Evolutionary conservation across 2,797 vertebrate species (phyloP).

Genomic region (Vespertilio murinus): DNA sequence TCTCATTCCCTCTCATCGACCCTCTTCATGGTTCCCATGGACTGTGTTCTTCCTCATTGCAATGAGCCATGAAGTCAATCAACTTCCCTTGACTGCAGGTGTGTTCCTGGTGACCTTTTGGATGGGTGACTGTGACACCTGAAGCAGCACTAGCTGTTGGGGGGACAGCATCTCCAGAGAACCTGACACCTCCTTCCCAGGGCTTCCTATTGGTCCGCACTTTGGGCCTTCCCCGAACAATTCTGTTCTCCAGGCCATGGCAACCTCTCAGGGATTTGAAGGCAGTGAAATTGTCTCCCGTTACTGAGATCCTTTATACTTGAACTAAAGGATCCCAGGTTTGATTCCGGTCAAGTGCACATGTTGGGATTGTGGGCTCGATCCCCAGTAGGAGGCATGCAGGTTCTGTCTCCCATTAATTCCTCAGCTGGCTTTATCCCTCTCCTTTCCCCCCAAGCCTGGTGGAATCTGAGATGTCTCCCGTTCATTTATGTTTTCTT

Average conservation of each 20-base stretch:
- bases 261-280: not conserved
- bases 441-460: not conserved
- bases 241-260: not conserved
- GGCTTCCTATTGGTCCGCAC: not conserved
- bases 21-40: fast-evolving
- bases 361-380: no score
- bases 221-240: not conserved
- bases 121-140: not conserved
- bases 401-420: not conserved
- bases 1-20: not conserved
- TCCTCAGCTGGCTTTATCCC: not conserved
- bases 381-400: no score
- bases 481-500: not conserved
- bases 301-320: not conserved
- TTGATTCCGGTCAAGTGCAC: no score
- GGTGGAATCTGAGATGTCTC: not conserved
- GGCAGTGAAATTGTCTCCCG: not conserved
- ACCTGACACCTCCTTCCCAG: not conserved
- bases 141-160: not conserved
- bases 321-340: no score
- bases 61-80: not conserved
- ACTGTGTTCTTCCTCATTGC: not conserved
- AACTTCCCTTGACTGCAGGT: not conserved
- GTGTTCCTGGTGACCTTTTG: not conserved
- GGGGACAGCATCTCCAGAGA: not conserved